A percentile compares a stretch with the other conserved stretches of the same genome.
Evolutionary conservation across 2,113 vertebrate species (phyloP).

Genomic region (Podilymbus podiceps): DNA sequence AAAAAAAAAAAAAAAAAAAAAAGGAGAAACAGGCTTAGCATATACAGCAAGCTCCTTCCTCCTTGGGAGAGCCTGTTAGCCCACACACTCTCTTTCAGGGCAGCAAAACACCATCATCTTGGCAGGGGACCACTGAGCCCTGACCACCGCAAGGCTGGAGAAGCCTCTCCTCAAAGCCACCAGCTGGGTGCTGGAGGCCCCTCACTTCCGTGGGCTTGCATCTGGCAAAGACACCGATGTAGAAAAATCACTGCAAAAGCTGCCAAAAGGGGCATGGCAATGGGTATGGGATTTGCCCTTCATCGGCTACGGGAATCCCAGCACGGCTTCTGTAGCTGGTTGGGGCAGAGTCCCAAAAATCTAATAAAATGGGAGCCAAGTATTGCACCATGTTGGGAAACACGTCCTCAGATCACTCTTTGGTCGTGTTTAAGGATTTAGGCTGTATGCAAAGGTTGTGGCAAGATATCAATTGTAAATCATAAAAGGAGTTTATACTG

Average conservation of each 20-base stretch:
- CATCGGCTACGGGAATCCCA: background rate
- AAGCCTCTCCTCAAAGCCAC: background rate
- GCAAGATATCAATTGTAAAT: background rate
- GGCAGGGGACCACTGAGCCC: background rate
- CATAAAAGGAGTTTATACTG: background rate
- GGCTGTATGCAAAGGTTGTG: background rate
- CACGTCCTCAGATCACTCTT: background rate
- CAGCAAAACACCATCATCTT: background rate
- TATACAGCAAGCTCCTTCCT: background rate
- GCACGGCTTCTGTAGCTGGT: background rate
- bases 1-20: too few relatives aligned
- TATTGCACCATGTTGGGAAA: accelerated
- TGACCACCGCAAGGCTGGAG: background rate
- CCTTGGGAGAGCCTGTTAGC: accelerated
- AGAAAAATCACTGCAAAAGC: background rate
- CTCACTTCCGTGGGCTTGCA: background rate
- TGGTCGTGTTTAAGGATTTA: background rate
- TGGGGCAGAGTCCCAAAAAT: background rate
- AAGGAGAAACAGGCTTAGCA: background rate
- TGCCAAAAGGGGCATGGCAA: background rate
- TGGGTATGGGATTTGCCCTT: background rate
- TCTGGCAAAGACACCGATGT: background rate
- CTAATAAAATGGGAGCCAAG: background rate
- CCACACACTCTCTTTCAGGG: background rate
- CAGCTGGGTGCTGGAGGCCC: accelerated